Conservation (phyloP, 2,113 vertebrate genomes). For the Corythornis madagascariensis region DNA sequence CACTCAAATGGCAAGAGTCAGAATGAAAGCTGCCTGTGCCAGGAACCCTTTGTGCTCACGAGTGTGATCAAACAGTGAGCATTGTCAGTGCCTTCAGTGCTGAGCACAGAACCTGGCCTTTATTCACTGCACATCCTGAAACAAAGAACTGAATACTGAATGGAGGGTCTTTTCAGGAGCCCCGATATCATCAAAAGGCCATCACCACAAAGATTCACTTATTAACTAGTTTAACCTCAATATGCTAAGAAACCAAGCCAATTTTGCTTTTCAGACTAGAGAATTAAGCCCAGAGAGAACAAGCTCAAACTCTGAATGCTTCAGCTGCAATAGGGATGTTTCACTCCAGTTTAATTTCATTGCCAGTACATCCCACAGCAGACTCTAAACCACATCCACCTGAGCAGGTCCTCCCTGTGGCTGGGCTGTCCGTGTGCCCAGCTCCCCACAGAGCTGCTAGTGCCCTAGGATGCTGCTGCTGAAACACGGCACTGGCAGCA, state of each 20-base stretch:
- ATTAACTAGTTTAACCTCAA: slow-evolving; percentile 43
- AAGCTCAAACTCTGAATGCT: background rate
- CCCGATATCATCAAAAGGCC: background rate
- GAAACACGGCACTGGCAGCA: background rate
- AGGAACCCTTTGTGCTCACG: background rate
- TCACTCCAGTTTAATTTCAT: background rate
- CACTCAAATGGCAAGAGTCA: background rate
- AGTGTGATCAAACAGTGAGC: background rate
- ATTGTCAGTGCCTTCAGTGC: background rate
- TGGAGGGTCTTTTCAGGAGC: background rate
- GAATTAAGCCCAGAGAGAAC: background rate
- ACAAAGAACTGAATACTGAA: background rate
- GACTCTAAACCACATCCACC: background rate
- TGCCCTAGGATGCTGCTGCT: background rate
- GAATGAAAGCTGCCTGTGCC: background rate
- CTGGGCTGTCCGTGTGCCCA: background rate
- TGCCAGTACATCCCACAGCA: background rate
- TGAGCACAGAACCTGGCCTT: background rate
- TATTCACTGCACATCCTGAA: background rate
- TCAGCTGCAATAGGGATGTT: background rate
- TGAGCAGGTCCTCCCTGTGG: background rate
- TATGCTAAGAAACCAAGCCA: background rate
- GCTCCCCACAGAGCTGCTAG: background rate
- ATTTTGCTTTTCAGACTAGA: background rate
- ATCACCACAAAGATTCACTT: background rate